Evolutionary conservation across 2,888 invertebrate genomes (phyloP).

Genomic region (Emmelina monodactyla): DNA sequence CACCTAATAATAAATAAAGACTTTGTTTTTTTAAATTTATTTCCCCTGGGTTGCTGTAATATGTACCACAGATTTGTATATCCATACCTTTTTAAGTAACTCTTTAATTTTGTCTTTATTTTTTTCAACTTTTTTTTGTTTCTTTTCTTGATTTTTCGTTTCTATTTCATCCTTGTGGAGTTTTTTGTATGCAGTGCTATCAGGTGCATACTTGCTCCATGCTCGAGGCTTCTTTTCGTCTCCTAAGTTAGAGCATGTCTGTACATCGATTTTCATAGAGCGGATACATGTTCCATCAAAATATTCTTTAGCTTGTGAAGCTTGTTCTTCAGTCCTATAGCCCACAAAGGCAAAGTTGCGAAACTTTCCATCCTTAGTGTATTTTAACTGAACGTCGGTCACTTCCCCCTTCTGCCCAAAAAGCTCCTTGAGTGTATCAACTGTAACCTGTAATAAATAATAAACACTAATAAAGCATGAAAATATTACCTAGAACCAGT

Average conservation of each 20-base stretch:
- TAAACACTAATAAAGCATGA: neutral
- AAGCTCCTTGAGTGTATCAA: slow-evolving; percentile 75
- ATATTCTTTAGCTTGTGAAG: slow-evolving; percentile 75
- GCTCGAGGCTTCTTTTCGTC: slow-evolving; percentile 80
- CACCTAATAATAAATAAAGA: too few species aligned
- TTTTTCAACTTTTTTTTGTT: slow-evolving; percentile 32
- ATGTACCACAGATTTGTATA: too few species aligned
- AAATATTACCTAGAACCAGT: neutral
- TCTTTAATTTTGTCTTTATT: slow-evolving; percentile 69
- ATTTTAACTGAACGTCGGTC: slow-evolving; percentile 94
- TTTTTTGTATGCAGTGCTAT: slow-evolving; percentile 73
- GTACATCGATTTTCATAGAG: slow-evolving; percentile 81
- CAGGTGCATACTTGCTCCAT: slow-evolving; percentile 91
- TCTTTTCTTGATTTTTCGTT: slow-evolving; percentile 25
- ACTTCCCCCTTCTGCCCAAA: slow-evolving; percentile 85
- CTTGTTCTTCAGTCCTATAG: slow-evolving; percentile 82
- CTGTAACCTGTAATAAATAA: slow-evolving; percentile 71
- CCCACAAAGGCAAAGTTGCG: slow-evolving; percentile 95
- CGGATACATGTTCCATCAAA: slow-evolving; percentile 88
- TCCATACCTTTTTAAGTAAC: slow-evolving; percentile 70
- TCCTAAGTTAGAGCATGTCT: slow-evolving; percentile 74
- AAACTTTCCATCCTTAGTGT: slow-evolving; percentile 89
- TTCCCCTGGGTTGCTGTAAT: too few species aligned
- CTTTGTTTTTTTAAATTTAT: too few species aligned
- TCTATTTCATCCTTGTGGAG: slow-evolving; percentile 44